Percentiles rank a stretch among this genome's conserved stretches.
These are phyloP conservation scores for Glaucopsyche alexis DNA, from an alignment of 2,888 invertebrate species.

Conservation along the genomic window DNA sequence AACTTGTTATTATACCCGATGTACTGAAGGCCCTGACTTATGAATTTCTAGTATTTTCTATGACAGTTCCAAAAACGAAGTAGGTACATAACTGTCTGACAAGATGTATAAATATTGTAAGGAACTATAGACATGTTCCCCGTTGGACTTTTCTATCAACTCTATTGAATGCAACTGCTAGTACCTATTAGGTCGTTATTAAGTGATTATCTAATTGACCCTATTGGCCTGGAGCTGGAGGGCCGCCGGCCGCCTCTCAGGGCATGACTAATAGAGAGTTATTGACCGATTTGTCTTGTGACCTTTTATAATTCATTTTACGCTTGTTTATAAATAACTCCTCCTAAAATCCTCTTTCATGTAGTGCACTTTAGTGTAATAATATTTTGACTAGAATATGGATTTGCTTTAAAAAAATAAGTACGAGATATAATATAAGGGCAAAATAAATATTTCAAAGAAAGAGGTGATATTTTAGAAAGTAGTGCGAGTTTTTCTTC, in stretches of 20 bases:
- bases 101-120: not conserved
- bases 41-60: too few species aligned
- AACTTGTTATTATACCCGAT: conserved; percentile 23
- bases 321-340: conserved; percentile 32
- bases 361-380: not conserved
- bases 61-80: too few species aligned
- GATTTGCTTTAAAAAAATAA: not conserved
- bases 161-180: not conserved
- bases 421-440: not conserved
- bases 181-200: conserved; percentile 14
- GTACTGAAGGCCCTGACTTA: not conserved
- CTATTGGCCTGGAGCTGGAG: conserved; percentile 51
- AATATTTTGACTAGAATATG: not conserved
- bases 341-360: not conserved
- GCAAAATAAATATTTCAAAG: not conserved
- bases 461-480: not conserved
- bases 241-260: not conserved
- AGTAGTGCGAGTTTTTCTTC: not conserved
- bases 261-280: conserved; percentile 19
- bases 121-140: not conserved
- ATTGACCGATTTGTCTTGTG: conserved; percentile 13
- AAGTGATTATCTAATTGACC: conserved; percentile 67
- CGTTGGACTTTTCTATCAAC: not conserved
- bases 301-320: conserved; percentile 27
- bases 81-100: too few species aligned